Percentiles rank a stretch among this genome's conserved stretches.
phyloP scores from a whole-genome alignment of 2,888 invertebrate genomes.

The Meiosimyza platycephala region DNA sequence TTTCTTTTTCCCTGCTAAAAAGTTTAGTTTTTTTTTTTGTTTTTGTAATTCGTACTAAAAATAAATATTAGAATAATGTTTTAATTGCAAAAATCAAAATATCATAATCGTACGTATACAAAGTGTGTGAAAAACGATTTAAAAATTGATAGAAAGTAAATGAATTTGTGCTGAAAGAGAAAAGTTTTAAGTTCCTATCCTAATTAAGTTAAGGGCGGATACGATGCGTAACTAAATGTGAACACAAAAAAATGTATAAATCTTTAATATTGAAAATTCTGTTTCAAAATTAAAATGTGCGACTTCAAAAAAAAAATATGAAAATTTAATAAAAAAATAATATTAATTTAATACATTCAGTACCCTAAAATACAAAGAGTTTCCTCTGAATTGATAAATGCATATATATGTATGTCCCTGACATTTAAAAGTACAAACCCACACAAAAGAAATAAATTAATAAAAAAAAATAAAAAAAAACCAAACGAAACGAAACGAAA shows the following conservation, averaged over 20 bases:
- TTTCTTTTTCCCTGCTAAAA: background rate
- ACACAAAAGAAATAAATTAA: no score
- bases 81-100: background rate
- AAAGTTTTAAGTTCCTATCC: background rate
- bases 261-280: background rate
- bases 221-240: background rate
- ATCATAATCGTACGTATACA: background rate
- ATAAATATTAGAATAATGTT: background rate
- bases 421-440: no score
- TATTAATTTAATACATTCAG: no score
- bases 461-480: no score
- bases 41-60: background rate
- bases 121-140: background rate
- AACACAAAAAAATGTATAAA: background rate
- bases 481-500: no score
- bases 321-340: no score
- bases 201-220: background rate
- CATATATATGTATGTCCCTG: no score
- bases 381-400: no score
- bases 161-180: background rate
- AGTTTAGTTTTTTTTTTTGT: background rate
- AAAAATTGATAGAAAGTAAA: background rate
- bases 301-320: no score
- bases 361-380: no score
- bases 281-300: no score